phyloP scores from a whole-genome alignment of 2,113 vertebrate species.

The Heptranchias perlo region DNA sequence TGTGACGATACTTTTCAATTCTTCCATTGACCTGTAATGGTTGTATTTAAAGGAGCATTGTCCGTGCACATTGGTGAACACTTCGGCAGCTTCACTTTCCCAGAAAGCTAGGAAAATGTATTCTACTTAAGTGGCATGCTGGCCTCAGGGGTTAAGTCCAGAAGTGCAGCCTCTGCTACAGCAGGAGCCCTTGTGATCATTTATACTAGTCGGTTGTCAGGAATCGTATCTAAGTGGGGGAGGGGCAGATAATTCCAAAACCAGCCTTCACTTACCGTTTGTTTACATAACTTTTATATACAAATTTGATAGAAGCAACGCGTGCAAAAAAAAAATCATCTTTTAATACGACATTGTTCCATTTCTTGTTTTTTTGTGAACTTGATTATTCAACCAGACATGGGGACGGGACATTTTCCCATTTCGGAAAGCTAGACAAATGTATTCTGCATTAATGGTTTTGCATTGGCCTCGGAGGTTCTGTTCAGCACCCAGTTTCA shows the following conservation, averaged over 20 bases:
- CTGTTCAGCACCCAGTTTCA: background rate
- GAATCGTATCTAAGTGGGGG: background rate
- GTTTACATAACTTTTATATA: background rate
- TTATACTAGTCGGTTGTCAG: background rate
- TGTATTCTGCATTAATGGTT: background rate
- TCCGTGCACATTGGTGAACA: background rate
- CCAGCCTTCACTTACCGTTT: background rate
- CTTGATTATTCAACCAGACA: background rate
- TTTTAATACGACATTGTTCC: background rate
- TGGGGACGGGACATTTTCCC: background rate
- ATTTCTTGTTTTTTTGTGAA: background rate
- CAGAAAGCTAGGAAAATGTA: background rate
- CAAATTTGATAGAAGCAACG: background rate
- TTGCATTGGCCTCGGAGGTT: background rate
- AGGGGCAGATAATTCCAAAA: background rate
- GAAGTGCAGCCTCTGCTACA: background rate
- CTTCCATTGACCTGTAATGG: conserved; percentile 33
- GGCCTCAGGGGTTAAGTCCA: conserved; percentile 30
- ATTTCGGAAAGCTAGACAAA: background rate
- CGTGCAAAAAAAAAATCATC: background rate
- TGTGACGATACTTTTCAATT: conserved; percentile 33
- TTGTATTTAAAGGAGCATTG: conserved; percentile 30
- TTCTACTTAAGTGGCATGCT: background rate
- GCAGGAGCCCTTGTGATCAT: background rate
- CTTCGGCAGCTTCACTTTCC: background rate